A percentile compares a stretch with the other conserved stretches of the same genome.
phyloP scores from a whole-genome alignment of 2,113 vertebrate genomes.

The Lophura nycthemera region DNA sequence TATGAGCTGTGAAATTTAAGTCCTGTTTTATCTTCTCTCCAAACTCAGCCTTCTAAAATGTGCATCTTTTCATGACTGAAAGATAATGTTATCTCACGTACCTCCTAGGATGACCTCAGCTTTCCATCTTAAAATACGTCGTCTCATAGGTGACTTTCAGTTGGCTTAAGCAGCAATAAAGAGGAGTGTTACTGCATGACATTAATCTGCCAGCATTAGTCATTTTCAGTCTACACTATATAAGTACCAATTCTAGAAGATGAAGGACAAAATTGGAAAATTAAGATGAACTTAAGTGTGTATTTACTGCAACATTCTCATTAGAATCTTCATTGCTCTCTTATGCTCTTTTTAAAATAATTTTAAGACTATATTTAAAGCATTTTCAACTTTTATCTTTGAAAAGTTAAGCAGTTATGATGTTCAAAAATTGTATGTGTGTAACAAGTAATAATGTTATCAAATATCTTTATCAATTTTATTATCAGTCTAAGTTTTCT shows the following conservation, averaged over 20 bases:
- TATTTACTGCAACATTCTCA: background rate
- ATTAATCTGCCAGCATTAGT: background rate
- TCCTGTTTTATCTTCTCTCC: background rate
- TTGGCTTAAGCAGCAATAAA: background rate
- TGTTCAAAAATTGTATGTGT: background rate
- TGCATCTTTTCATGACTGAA: background rate
- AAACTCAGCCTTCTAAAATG: background rate
- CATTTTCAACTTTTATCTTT: background rate
- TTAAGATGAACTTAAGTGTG: background rate
- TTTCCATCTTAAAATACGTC: background rate
- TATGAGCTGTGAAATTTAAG: background rate
- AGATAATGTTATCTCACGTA: background rate
- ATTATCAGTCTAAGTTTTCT: background rate
- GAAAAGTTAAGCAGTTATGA: background rate
- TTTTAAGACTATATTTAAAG: background rate
- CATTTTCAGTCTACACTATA: background rate
- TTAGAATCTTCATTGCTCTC: background rate
- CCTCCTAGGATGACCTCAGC: background rate
- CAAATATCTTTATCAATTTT: background rate
- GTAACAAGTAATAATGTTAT: background rate
- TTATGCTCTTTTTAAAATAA: background rate
- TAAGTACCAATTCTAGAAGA: background rate
- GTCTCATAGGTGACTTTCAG: fast-evolving
- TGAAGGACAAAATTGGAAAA: background rate
- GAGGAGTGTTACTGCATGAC: background rate